Base-by-base conservation (phyloP, 1,140 invertebrate species). In the Periplaneta americana region DNA sequence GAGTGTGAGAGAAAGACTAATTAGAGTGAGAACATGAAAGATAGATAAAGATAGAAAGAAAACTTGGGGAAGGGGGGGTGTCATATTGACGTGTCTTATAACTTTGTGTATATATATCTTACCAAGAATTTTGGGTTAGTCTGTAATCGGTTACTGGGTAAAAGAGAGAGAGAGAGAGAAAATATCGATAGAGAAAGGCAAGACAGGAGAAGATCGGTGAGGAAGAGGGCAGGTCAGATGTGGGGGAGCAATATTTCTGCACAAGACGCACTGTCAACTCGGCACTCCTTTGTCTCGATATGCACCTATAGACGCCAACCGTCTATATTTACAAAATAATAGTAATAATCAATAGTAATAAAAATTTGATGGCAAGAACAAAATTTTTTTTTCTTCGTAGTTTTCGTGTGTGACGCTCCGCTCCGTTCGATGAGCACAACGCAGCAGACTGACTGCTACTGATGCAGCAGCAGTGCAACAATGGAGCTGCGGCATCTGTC, bases 301-400 rank as follows among this genome's bases (percentile, higher is more conserved):
- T 81, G 80, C 80, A 81, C 80, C 80, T 75, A 37, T 81, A 75
- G 81, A 57, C 81, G 81, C 81, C 81, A 76, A 76, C 22, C 75
- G 75, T 75, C 81, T 82, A 82, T 78, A 78, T 82, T 76, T 79
- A 39, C 31, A 76, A 39, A 76, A 76, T 81, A 81, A 82, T 79
- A 80, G 2, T 34, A 79, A 31, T 82, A 31, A 78, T 79, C 76
- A 32, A 37, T 79, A 48, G 76, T 82, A 82, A 82, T 79, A 82
- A 82, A 80, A 48, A 75, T 57, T 78, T 82, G 36, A 77, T 82
- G 81, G 76, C 81, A 82, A 82, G 81, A 82, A 82, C 81, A 82
- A 82, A 80, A 78, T 79, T 75, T 79, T 36, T 76, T 22, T 75
- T 79, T 36, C 34, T 22, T 33, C 22, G 34, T 4, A 36, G 22